phyloP scores from a whole-genome alignment of 2,888 invertebrate species.

The Ormyrus thymus region DNA sequence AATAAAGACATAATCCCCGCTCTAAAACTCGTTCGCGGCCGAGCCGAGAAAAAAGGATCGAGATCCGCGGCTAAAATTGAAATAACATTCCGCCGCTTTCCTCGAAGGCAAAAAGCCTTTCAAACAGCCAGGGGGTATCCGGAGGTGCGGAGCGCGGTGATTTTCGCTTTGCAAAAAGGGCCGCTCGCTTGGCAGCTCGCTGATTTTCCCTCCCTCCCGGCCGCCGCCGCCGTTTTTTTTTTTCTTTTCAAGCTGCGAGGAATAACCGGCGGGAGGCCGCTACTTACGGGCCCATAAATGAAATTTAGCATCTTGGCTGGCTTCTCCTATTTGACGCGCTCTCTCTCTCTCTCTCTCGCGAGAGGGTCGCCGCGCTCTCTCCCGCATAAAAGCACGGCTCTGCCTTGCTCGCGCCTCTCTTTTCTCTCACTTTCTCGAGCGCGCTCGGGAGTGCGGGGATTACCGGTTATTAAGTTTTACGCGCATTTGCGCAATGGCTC shows the following conservation, averaged over 20 bases:
- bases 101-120: background rate
- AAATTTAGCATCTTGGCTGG: constrained; percentile 31
- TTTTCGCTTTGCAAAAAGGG: background rate
- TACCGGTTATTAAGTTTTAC: constrained; percentile 60
- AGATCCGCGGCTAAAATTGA: constrained; percentile 8
- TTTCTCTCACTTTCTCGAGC: background rate
- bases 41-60: too few relatives aligned
- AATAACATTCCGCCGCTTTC: constrained; percentile 3
- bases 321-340: constrained; percentile 10
- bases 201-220: too few relatives aligned
- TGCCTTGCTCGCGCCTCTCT: background rate
- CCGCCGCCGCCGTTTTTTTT: too few relatives aligned
- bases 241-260: too few relatives aligned
- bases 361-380: background rate
- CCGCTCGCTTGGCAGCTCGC: too few relatives aligned
- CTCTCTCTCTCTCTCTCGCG: background rate
- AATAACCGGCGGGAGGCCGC: background rate
- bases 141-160: background rate
- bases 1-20: too few relatives aligned
- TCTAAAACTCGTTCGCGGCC: too few relatives aligned
- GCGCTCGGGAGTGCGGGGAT: constrained; percentile 8
- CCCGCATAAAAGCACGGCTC: too few relatives aligned
- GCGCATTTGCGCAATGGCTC: constrained; percentile 60
- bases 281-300: constrained; percentile 39
- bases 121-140: background rate